phyloP scores from a whole-genome alignment of 2,113 vertebrate species.

The Lepisosteus oculatus region DNA sequence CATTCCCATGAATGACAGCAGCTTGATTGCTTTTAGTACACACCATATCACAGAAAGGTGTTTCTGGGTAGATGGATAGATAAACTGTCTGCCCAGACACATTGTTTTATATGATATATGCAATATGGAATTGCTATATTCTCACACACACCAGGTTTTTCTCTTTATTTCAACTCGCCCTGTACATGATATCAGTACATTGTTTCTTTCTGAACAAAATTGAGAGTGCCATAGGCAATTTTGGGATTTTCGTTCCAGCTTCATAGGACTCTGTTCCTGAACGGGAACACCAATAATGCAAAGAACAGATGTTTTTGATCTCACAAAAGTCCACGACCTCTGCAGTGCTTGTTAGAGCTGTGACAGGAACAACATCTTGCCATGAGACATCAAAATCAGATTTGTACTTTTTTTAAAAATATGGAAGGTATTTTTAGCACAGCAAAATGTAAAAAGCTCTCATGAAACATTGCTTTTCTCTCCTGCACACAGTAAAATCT shows the following conservation, averaged over 20 bases:
- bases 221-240: slow-evolving; percentile 46
- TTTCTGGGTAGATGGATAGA: too few relatives aligned
- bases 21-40: too few relatives aligned
- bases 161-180: slow-evolving; percentile 28
- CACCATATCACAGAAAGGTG: too few relatives aligned
- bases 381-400: too few relatives aligned
- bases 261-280: slow-evolving; percentile 26
- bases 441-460: too few relatives aligned
- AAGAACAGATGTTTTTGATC: slow-evolving; percentile 36
- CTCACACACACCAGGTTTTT: not conserved
- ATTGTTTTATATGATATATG: not conserved
- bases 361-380: too few relatives aligned
- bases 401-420: too few relatives aligned
- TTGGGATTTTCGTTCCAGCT: slow-evolving; percentile 52
- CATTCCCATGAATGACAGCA: too few relatives aligned
- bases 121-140: not conserved
- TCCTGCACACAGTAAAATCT: too few relatives aligned
- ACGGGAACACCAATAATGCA: slow-evolving; percentile 31
- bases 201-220: slow-evolving; percentile 30
- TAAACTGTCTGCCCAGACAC: not conserved
- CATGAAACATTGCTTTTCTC: too few relatives aligned
- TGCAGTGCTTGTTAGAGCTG: not conserved
- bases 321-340: slow-evolving; percentile 36
- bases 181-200: slow-evolving; percentile 45
- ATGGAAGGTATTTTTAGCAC: too few relatives aligned